These are phyloP conservation scores for Ageneiosus marmoratus DNA, from an alignment of 2,113 vertebrate species.

Conservation along the genomic window DNA sequence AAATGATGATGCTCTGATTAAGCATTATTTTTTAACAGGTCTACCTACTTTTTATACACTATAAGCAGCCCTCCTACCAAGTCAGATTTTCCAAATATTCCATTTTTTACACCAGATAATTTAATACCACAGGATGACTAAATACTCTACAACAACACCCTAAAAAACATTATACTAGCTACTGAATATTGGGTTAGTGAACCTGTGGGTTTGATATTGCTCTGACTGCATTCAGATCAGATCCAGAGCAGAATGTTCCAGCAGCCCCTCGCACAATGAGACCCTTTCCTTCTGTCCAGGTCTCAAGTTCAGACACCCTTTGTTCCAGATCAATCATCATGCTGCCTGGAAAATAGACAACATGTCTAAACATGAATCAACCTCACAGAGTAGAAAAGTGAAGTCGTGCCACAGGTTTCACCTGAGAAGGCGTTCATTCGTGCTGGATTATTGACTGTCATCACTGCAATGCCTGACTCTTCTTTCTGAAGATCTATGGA, in stretches of 20 bases:
- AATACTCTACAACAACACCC: neutral
- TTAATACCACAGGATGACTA: neutral
- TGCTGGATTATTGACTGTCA: slow-evolving; percentile 87
- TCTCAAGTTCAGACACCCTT: slow-evolving; percentile 83
- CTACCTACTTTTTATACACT: neutral
- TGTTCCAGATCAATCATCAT: slow-evolving; percentile 95
- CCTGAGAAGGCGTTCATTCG: slow-evolving; percentile 94
- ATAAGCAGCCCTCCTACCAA: neutral
- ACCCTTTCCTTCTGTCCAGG: slow-evolving; percentile 90
- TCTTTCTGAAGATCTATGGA: slow-evolving; percentile 83
- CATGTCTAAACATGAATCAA: neutral
- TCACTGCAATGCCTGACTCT: slow-evolving; percentile 81
- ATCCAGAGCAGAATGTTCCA: slow-evolving; percentile 92
- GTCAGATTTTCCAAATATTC: neutral
- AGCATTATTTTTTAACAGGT: neutral
- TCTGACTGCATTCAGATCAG: slow-evolving; percentile 85
- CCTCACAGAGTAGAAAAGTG: neutral
- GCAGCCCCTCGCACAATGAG: slow-evolving; percentile 85
- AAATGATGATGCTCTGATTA: neutral
- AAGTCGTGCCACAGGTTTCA: slow-evolving; percentile 57
- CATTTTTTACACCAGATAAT: neutral
- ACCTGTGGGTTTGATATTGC: slow-evolving; percentile 82
- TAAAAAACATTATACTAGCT: neutral
- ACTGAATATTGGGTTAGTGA: slow-evolving; percentile 36
- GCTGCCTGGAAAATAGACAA: slow-evolving; percentile 71